phyloP scores from a whole-genome alignment of 37 sponge, comb jelly and placozoan species.

The Cladorhizidae sp. region DNA sequence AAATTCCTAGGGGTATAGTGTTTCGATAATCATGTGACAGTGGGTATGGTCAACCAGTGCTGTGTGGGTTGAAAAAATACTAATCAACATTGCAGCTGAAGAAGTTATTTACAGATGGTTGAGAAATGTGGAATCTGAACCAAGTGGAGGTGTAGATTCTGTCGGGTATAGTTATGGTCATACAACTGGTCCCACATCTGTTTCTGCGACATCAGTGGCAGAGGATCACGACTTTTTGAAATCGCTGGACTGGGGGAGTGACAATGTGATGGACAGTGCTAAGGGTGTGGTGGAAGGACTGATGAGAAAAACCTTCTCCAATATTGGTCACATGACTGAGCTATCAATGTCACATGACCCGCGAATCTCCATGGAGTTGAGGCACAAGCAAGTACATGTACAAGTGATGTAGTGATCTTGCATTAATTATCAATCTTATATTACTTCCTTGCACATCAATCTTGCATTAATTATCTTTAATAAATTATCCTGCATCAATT shows the following conservation, averaged over 20 bases:
- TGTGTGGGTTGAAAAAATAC: too few relatives aligned
- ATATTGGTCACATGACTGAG: not conserved
- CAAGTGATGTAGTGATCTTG: too few relatives aligned
- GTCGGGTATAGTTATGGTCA: not conserved
- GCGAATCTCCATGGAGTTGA: conserved; percentile 66
- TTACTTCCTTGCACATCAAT: too few relatives aligned
- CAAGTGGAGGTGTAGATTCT: not conserved
- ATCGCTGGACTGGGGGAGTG: conserved; percentile 41
- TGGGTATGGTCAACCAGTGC: too few relatives aligned
- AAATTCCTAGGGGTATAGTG: too few relatives aligned
- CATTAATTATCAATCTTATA: too few relatives aligned
- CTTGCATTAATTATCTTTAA: too few relatives aligned
- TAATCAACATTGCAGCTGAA: conserved; percentile 58
- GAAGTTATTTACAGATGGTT: conserved; percentile 45
- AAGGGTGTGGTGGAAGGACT: conserved; percentile 33
- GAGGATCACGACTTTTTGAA: not conserved
- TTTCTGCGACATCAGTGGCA: not conserved
- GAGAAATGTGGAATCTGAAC: not conserved
- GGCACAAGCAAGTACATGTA: conserved; percentile 58
- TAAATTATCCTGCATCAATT: too few relatives aligned
- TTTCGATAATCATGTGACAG: too few relatives aligned
- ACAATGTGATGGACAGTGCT: conserved; percentile 23
- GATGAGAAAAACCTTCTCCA: conserved; percentile 2
- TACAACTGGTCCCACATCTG: not conserved
- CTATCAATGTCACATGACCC: conserved; percentile 29